A percentile compares a stretch with the other conserved stretches of the same genome.
Conservation (phyloP, 2,888 invertebrate genomes). For the Melanchra persicariae region DNA sequence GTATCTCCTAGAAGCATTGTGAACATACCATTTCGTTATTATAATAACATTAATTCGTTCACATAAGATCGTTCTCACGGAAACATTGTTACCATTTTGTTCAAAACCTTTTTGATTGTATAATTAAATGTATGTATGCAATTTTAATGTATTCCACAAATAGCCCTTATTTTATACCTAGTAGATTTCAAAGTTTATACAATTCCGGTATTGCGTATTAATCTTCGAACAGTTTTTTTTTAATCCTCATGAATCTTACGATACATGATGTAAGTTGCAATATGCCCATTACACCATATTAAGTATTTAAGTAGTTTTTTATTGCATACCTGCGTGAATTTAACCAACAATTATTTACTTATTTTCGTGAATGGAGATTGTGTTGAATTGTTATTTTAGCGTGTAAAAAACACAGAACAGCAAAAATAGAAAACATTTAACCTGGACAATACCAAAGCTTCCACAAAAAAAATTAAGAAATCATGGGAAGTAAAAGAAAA, state of each 20-base stretch:
- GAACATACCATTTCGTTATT: slow-evolving; percentile 5
- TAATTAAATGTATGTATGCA: not conserved
- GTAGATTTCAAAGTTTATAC: not conserved
- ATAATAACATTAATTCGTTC: slow-evolving; percentile 6
- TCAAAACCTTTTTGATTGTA: not conserved
- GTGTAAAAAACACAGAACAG: too few relatives aligned
- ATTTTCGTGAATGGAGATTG: not conserved
- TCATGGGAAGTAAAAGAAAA: not conserved
- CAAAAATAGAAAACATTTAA: too few relatives aligned
- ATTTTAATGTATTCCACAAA: not conserved
- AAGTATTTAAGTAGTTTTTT: not conserved
- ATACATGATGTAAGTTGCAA: not conserved
- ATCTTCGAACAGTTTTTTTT: too few relatives aligned
- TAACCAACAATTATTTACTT: not conserved
- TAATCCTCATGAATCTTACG: not conserved
- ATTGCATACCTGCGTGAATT: not conserved
- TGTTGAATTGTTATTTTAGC: not conserved
- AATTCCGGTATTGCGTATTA: not conserved
- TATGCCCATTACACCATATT: not conserved
- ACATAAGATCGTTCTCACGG: not conserved
- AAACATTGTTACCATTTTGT: not conserved
- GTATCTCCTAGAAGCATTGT: slow-evolving; percentile 13
- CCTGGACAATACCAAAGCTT: not conserved
- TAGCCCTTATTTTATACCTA: not conserved
- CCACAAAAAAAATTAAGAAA: not conserved